Evolutionary conservation across 1,140 invertebrate genomes (phyloP), one percentile per base, ranked within the genome.

Genomic region (Chironomus striatipennis): DNA sequence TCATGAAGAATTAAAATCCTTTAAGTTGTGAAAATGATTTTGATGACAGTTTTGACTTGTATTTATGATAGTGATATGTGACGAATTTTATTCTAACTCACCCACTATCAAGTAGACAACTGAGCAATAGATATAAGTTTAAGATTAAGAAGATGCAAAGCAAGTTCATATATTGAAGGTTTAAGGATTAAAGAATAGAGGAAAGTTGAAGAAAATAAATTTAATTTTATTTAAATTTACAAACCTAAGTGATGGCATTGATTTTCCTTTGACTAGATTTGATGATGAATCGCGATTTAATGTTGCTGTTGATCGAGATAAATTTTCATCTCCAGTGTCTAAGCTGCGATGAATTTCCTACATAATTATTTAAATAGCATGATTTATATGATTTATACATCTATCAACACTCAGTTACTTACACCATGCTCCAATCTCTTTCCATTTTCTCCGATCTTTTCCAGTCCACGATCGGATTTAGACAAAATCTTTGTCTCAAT

Each of bases 191-290:
- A 80, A 78, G 78, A 80, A 80, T 79, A 77, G 74, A 75, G 76
- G 77, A 78, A 76, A 79, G 78, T 77, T 76, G 79, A 75, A 79
- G 76, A 81, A 77, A 80, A 74, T 81, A 79, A 79, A 42, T 57
- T 75, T 1, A 9, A 47, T 12, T n/a, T 57, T 57, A n/a, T 5
- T 15, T n/a, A 47, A 75, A 75, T 73, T 64, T 75, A 78, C 83
- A 83, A 86, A 95, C 94, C 93, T 96, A 73, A 97, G 84, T 82
- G 94, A 96, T 7, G 95, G 95, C 93, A 97, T 96, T 85, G 93
- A 96, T 84, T 96, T 96, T 73, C 94, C 95, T 86, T 96, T 95
- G 70, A 95, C 90, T 42, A 96, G 84, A 82, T 92, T 93, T 75
- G 89, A 90, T 0, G 88, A 81, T 10, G 81, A 80, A 20, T 80